Evolutionary conservation across 2,888 invertebrate species (phyloP), one percentile per base, ranked within the genome.

Genomic region (Leucophenga maculata): DNA sequence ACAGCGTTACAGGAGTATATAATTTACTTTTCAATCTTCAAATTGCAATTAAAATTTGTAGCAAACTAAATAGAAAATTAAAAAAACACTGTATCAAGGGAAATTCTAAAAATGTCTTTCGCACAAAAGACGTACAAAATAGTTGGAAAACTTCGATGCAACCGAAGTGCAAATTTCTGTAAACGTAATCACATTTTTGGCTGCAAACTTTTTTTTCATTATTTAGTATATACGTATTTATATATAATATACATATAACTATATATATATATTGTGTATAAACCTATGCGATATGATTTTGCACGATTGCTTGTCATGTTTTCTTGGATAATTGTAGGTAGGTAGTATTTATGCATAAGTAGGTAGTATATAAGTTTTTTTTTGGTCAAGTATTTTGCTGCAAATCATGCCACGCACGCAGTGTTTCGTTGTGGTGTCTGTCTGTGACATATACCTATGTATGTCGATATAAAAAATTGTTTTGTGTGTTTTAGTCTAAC

Each of bases 241-340:
- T 32, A 44, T 59, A 59, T 54, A 52, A n/a, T 52, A 52, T n/a
- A n/a, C 52, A 52, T 52, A n/a, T n/a, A n/a, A n/a, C n/a, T n/a
- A 18, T 39, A 39, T 39, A 1, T 39, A 39, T 39, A 39, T 39
- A 11, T 8, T 39, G 39, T 39, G 39, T 39, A 39, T 39, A 39
- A 39, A 39, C 39, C 39, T 70, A 74, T 70, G 39, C 44, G 22
- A 44, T 60, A 68, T 55, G 72, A 68, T 77, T 71, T 77, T 77
- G 72, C 74, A 75, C 73, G 79, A 68, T 78, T 71, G 79, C 71
- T 77, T 71, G 76, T 57, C 32, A 18, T 57, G 57, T 57, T 57
- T 20, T n/a, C 14, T 13, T 3, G n/a, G 16, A 32, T 26, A 22
- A 9, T 16, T 31, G 31, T n/a, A 11, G 39, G 31, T 60, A 26